Conservation (phyloP, 1,140 invertebrate genomes). For the Zaprionus vittiger region DNA sequence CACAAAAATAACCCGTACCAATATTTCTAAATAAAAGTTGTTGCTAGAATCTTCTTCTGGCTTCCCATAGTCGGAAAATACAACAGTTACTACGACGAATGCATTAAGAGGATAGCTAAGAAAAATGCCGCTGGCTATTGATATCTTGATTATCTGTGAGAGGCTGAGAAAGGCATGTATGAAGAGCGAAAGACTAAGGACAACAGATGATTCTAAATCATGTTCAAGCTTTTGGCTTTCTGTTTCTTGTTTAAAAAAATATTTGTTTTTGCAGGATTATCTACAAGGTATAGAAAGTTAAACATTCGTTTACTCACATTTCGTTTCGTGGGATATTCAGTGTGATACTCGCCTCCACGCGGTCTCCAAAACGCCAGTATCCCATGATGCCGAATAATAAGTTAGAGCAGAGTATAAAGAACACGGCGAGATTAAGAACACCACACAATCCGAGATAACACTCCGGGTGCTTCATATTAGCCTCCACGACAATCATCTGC, state of each 20-base stretch:
- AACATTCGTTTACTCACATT: slow-evolving; percentile 43
- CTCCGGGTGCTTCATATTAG: slow-evolving; percentile 57
- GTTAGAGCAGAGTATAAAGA: slow-evolving; percentile 61
- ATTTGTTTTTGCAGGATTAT: background rate
- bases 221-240: too few species aligned
- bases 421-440: slow-evolving; percentile 59
- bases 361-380: slow-evolving; percentile 63
- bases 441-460: slow-evolving; percentile 59
- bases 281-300: background rate
- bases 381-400: slow-evolving; percentile 65
- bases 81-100: slow-evolving; percentile 61
- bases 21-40: slow-evolving; percentile 20
- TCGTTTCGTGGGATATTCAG: slow-evolving; percentile 58
- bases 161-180: slow-evolving; percentile 27
- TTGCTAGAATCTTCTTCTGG: background rate
- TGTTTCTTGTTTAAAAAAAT: background rate
- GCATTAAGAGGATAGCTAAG: slow-evolving; percentile 65
- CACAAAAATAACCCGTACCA: slow-evolving; percentile 53
- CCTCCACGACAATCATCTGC: slow-evolving; percentile 70
- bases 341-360: slow-evolving; percentile 61
- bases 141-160: slow-evolving; percentile 57
- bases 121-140: slow-evolving; percentile 59
- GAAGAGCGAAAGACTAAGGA: background rate
- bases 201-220: background rate
- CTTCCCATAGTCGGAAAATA: slow-evolving; percentile 51